phyloP scores from a whole-genome alignment of 2,888 invertebrate species.

The Ophion costatus region DNA sequence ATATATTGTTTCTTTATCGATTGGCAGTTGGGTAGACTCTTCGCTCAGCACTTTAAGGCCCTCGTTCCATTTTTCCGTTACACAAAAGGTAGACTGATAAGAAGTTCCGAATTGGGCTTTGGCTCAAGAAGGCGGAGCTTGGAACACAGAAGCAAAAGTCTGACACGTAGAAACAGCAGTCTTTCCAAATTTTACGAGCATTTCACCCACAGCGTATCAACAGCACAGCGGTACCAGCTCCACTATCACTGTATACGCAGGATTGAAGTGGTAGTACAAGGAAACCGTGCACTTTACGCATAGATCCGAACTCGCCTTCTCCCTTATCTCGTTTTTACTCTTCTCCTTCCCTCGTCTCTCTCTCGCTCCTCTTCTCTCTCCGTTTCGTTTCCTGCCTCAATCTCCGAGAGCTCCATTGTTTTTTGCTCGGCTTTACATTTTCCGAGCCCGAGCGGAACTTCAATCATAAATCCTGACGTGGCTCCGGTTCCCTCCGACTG shows the following conservation, averaged over 20 bases:
- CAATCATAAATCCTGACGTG: conserved; percentile 78
- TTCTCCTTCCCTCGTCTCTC: conserved; percentile 23
- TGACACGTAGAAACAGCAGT: conserved; percentile 62
- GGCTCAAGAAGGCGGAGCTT: too few species aligned
- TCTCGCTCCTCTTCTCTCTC: conserved; percentile 30
- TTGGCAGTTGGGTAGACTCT: too few species aligned
- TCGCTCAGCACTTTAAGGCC: too few species aligned
- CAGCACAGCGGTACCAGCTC: not conserved
- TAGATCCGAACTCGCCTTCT: conserved; percentile 44
- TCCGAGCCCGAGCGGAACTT: conserved; percentile 74
- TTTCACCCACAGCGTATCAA: conserved; percentile 45
- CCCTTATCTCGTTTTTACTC: conserved; percentile 24
- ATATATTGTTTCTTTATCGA: too few species aligned
- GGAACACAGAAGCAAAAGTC: too few species aligned
- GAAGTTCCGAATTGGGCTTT: too few species aligned
- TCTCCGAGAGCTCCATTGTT: conserved; percentile 54
- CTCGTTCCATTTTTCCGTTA: too few species aligned
- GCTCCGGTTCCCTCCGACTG: conserved; percentile 53
- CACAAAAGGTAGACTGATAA: too few species aligned
- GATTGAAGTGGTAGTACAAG: conserved; percentile 24
- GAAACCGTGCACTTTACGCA: conserved; percentile 44
- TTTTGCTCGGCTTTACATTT: conserved; percentile 69
- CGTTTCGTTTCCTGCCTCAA: conserved; percentile 43
- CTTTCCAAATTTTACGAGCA: conserved; percentile 74
- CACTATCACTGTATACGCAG: conserved; percentile 41